Evolutionary conservation across 2,888 invertebrate species (phyloP).

Genomic region (Cryptops parisi): DNA sequence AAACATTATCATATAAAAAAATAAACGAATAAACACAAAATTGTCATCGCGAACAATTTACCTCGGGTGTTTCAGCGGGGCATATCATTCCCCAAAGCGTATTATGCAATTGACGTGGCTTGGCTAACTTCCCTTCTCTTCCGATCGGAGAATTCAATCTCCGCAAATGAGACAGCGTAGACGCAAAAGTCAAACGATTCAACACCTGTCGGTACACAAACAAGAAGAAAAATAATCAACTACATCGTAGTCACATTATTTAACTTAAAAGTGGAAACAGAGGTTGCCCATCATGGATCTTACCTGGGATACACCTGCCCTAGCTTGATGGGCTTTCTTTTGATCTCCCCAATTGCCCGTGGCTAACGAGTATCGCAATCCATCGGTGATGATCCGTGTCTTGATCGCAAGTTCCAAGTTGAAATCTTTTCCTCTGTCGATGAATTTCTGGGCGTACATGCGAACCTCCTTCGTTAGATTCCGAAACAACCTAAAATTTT

Average conservation of each 20-base stretch:
- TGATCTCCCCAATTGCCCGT: constrained; percentile 99
- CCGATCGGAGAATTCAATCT: constrained; percentile 99
- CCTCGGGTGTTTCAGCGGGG: constrained; percentile 99
- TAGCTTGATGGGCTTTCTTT: constrained; percentile 97
- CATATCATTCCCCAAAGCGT: constrained; percentile 99
- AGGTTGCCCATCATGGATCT: constrained; percentile 3
- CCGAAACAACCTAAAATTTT: constrained; percentile 53
- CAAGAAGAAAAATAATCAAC: too few relatives aligned
- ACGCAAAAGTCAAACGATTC: constrained; percentile 95
- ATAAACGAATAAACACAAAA: too few relatives aligned
- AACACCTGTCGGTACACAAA: constrained; percentile 60
- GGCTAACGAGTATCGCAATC: constrained; percentile 91
- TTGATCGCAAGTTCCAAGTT: constrained; percentile 92
- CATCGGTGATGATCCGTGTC: constrained; percentile 96
- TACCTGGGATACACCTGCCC: constrained; percentile 86
- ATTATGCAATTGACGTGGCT: constrained; percentile 97
- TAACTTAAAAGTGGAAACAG: too few relatives aligned
- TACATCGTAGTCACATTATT: too few relatives aligned
- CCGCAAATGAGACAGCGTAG: constrained; percentile 92
- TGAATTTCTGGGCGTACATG: constrained; percentile 97
- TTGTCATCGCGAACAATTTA: constrained; percentile 45
- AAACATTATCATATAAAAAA: constrained; percentile 7
- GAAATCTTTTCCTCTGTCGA: constrained; percentile 97
- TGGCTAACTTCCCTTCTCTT: constrained; percentile 95
- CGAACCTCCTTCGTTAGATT: constrained; percentile 94